Conservation (phyloP, 2,797 vertebrate species). For the Eutrigla gurnardus region DNA sequence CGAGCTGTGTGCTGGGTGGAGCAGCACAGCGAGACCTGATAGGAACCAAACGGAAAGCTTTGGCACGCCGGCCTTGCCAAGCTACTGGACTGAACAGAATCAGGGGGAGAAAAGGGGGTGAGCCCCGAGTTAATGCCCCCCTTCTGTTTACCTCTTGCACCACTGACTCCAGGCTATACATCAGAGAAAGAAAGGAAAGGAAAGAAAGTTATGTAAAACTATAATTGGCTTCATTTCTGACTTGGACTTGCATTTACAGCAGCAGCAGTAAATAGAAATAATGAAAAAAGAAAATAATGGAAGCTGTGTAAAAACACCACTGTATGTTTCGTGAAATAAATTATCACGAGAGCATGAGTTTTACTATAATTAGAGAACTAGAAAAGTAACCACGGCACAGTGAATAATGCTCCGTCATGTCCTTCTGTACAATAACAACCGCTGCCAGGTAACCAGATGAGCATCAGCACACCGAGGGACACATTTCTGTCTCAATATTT, state of each 20-base stretch:
- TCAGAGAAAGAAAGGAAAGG: no score
- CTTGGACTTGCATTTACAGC: no score
- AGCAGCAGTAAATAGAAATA: no score
- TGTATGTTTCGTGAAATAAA: no score
- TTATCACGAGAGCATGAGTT: no score
- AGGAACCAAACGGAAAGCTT: slow-evolving; percentile 54
- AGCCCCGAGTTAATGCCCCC: slow-evolving; percentile 23
- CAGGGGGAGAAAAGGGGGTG: slow-evolving; percentile 19
- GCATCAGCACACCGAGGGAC: slow-evolving; percentile 49
- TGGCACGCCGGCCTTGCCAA: slow-evolving; percentile 30
- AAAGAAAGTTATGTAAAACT: not conserved
- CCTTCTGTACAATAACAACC: slow-evolving; percentile 1
- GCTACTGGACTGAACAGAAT: slow-evolving; percentile 42
- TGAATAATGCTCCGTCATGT: slow-evolving; percentile 21
- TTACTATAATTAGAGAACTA: not conserved
- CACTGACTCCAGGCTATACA: slow-evolving; percentile 9
- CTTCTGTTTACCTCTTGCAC: slow-evolving; percentile 34
- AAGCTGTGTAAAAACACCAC: not conserved
- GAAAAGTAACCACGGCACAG: slow-evolving; percentile 8
- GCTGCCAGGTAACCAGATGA: slow-evolving; percentile 58
- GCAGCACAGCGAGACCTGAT: slow-evolving; percentile 17
- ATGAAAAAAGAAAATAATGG: no score
- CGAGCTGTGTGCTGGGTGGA: slow-evolving; percentile 5
- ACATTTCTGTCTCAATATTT: slow-evolving; percentile 40
- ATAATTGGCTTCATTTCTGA: not conserved